Conservation (phyloP, 2,113 vertebrate genomes). For the Dolichotis patagonum region DNA sequence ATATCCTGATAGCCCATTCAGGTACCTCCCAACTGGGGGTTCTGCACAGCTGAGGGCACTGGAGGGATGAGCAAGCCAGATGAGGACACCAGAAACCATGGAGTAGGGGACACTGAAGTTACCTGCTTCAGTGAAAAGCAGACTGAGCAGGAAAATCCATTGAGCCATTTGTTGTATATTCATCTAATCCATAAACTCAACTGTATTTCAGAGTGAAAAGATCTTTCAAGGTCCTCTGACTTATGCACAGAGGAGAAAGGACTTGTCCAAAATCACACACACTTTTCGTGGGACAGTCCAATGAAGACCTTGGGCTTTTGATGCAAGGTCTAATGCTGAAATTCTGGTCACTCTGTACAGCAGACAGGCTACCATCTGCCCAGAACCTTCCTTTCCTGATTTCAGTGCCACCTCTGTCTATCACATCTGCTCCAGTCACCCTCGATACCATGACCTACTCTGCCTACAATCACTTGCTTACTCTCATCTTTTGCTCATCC, state of each 20-base stretch:
- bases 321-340: background rate
- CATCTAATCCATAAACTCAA: background rate
- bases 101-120: background rate
- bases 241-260: background rate
- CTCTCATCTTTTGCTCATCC: background rate
- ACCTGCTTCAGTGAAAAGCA: background rate
- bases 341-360: background rate
- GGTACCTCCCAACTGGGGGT: rapidly evolving
- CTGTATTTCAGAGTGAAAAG: background rate
- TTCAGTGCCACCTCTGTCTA: background rate
- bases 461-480: background rate
- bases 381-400: background rate
- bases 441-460: background rate
- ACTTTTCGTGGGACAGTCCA: background rate
- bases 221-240: background rate
- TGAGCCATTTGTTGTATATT: background rate
- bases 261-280: background rate
- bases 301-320: background rate
- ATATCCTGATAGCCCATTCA: background rate
- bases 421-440: rapidly evolving
- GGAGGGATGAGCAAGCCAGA: background rate
- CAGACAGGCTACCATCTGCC: rapidly evolving
- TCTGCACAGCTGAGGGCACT: background rate
- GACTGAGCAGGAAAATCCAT: background rate
- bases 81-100: background rate